Evolutionary conservation across 1,140 invertebrate genomes (phyloP).

Genomic region (Microplitis demolitor): DNA sequence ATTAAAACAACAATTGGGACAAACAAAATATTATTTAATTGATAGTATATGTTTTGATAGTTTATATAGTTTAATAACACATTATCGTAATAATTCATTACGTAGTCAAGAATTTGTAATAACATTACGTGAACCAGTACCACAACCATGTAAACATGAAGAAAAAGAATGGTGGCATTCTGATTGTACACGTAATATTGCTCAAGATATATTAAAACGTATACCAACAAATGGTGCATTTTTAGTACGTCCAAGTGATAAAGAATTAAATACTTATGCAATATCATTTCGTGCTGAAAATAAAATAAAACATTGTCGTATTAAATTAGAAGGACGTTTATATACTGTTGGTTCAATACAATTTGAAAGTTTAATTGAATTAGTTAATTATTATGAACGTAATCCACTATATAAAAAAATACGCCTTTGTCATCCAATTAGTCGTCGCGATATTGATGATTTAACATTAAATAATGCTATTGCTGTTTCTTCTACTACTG

Average conservation of each 20-base stretch:
- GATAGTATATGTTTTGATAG: constrained; percentile 90
- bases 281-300: constrained; percentile 94
- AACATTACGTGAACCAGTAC: constrained; percentile 86
- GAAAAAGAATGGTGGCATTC: constrained; percentile 93
- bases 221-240: constrained; percentile 89
- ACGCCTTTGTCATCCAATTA: constrained; percentile 86
- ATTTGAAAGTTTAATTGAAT: constrained; percentile 92
- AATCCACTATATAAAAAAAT: constrained; percentile 90
- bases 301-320: constrained; percentile 94
- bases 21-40: constrained; percentile 90
- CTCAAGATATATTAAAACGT: constrained; percentile 85
- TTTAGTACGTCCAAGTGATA: constrained; percentile 86
- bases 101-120: constrained; percentile 89
- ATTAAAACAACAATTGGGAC: constrained; percentile 84
- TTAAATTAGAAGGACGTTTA: constrained; percentile 87
- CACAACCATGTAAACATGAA: constrained; percentile 93
- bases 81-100: constrained; percentile 86
- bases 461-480: constrained; percentile 52
- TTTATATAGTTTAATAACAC: constrained; percentile 88
- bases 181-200: constrained; percentile 75
- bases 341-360: constrained; percentile 89
- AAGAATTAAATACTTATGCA: constrained; percentile 84
- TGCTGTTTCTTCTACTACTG: no score
- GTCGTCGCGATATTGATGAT: constrained; percentile 70
- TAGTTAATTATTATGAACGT: constrained; percentile 89